phyloP scores from a whole-genome alignment of 2,113 vertebrate species.

The Bos javanicus region DNA sequence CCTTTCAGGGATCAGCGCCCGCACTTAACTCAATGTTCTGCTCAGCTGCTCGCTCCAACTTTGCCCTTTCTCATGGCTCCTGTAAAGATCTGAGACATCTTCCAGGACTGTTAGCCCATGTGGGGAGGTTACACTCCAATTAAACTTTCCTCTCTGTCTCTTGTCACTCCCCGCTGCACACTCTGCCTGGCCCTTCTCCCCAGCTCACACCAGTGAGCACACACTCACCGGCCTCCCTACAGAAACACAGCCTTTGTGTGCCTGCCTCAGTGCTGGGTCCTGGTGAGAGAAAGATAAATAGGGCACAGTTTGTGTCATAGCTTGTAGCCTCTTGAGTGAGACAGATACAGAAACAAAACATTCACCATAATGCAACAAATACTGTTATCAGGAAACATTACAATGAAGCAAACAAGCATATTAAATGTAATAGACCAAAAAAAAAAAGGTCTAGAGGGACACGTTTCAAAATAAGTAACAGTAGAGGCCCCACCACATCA shows the following conservation, averaged over 20 bases:
- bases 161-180: neutral
- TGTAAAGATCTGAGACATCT: neutral
- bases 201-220: neutral
- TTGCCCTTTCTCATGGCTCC: slow-evolving; percentile 22
- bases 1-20: slow-evolving; percentile 49
- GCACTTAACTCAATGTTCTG: slow-evolving; percentile 52
- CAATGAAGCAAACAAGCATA: neutral
- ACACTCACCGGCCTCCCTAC: rapidly evolving
- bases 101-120: neutral
- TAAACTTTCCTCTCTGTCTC: neutral
- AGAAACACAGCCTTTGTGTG: neutral
- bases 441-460: neutral
- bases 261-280: neutral
- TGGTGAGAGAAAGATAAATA: neutral
- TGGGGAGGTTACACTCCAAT: neutral
- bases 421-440: neutral
- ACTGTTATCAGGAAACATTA: neutral
- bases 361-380: neutral
- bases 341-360: neutral
- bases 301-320: neutral
- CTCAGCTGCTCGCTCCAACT: slow-evolving; percentile 18
- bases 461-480: neutral
- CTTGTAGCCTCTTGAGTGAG: neutral
- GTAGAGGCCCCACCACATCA: too few species aligned
- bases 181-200: neutral